Percentiles rank a stretch among this genome's conserved stretches.
phyloP scores from a whole-genome alignment of 2,888 invertebrate genomes.

The Agrochola lota region DNA sequence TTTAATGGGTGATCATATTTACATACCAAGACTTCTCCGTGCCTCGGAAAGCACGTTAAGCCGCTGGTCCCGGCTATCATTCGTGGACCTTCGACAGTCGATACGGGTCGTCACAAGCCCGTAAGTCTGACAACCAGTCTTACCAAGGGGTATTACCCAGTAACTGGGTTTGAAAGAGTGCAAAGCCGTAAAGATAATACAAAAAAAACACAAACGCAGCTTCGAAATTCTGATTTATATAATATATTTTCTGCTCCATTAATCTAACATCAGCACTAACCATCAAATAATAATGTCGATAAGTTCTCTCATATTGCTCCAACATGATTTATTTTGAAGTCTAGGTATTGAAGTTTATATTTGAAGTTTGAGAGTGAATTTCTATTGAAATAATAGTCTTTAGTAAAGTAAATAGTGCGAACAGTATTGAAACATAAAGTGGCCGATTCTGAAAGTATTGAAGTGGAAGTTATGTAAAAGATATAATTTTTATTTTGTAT shows the following conservation, averaged over 20 bases:
- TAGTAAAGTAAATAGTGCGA: constrained; percentile 27
- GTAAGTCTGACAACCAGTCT: not conserved
- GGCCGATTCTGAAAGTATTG: constrained; percentile 3
- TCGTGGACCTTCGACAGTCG: not conserved
- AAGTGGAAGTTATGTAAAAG: constrained; percentile 4
- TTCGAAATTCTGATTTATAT: constrained; percentile 9
- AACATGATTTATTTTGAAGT: constrained; percentile 39
- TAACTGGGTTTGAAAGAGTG: too few species aligned
- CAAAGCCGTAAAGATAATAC: too few species aligned
- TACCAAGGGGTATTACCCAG: not conserved
- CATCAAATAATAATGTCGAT: constrained; percentile 25
- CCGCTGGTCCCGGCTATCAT: too few species aligned
- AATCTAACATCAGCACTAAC: constrained; percentile 15
- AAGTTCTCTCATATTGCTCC: constrained; percentile 18
- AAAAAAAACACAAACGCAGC: not conserved
- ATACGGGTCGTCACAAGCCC: not conserved
- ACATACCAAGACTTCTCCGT: not conserved
- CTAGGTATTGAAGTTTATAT: constrained; percentile 31
- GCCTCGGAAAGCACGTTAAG: too few species aligned
- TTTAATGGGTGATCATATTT: too few species aligned
- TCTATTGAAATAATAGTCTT: constrained; percentile 26
- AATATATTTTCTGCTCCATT: constrained; percentile 38
- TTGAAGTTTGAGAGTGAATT: constrained; percentile 43
- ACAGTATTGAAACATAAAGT: constrained; percentile 17
- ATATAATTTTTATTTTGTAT: constrained; percentile 5